Percentiles rank a stretch among this genome's conserved stretches.
phyloP scores from a whole-genome alignment of 2,888 invertebrate species.

The Scaptomyza parva region DNA sequence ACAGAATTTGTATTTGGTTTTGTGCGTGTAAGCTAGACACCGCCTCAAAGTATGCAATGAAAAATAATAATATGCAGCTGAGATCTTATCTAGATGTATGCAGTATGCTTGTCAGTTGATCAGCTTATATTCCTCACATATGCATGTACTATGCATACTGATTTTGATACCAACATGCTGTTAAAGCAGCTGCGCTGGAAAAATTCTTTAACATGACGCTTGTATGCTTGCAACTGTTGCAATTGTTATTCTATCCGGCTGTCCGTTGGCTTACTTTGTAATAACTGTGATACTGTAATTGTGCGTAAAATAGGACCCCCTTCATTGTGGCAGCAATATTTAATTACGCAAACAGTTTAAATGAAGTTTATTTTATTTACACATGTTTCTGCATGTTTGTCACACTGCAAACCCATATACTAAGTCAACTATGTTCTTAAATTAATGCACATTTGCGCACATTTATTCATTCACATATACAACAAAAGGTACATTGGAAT shows the following conservation, averaged over 20 bases:
- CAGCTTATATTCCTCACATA: slow-evolving; percentile 13
- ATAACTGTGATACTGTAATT: slow-evolving; percentile 28
- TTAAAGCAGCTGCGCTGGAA: slow-evolving; percentile 19
- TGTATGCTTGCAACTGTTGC: slow-evolving; percentile 36
- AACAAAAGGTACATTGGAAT: neutral
- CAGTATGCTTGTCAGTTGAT: slow-evolving; percentile 5
- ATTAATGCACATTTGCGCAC: slow-evolving; percentile 35
- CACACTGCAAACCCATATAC: slow-evolving; percentile 7
- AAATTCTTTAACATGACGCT: slow-evolving; percentile 29
- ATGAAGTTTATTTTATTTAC: slow-evolving; percentile 77
- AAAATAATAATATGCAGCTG: slow-evolving; percentile 4
- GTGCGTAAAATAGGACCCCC: slow-evolving; percentile 30
- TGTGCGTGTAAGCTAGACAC: neutral
- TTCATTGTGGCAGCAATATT: slow-evolving; percentile 68
- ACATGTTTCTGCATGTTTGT: slow-evolving; percentile 64
- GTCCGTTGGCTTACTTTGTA: slow-evolving; percentile 21
- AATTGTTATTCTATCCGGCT: slow-evolving; percentile 43
- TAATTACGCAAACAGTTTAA: slow-evolving; percentile 79
- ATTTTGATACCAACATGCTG: slow-evolving; percentile 42
- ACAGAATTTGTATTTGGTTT: neutral
- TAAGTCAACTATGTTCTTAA: slow-evolving; percentile 24
- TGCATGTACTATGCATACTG: slow-evolving; percentile 33
- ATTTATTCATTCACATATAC: slow-evolving; percentile 5
- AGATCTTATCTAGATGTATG: neutral
- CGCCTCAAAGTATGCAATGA: slow-evolving; percentile 53